Evolutionary conservation across 2,797 vertebrate genomes (phyloP), one percentile per base, ranked within the genome.

Genomic region (Anas bernieri): DNA sequence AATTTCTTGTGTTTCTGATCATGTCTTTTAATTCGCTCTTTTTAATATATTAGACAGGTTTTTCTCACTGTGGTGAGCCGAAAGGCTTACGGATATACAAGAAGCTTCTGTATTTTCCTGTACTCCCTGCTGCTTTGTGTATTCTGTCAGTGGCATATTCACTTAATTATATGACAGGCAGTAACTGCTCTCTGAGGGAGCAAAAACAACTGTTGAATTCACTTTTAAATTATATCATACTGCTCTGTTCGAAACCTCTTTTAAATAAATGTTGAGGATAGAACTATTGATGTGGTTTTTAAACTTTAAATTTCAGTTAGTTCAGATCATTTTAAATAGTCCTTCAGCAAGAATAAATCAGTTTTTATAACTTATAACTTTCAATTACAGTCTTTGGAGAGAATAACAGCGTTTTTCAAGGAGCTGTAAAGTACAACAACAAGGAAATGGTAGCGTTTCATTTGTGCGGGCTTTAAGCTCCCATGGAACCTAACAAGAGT

Each of bases 251-350:
- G 1, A 93, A 96, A 70, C 33, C 39, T 83, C 74, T 69, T 92
- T 96, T 90, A 96, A 93, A 95, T 95, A 84, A 95, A 91, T 37
- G 83, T 88, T 92, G 88, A 97, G 90, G 83, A 86, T 80, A 72
- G 77, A 84, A 69, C 87, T 96, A 85, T 83, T 96, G 92, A 96
- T 94, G 92, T 90, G 82, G 16, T n/a, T 72, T 93, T 96, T 90
- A 94, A 96, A 94, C 76, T 90, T 96, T 83, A 96, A 93, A 93
- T 79, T 97, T 95, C 93, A 69, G 90, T 74, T 93, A 92, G 85
- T 94, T 98, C 87, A 86, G 94, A 96, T 95, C 58, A 90, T 96
- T 96, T 96, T 80, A 96, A 96, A 96, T 70, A 95, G 83, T 96
- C 89, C 83, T 97, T 96, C 88, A 95, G 90, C 77, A 92, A 91